Conservation (phyloP, 2,888 invertebrate genomes). For the Thysanoteuthis rhombus region DNA sequence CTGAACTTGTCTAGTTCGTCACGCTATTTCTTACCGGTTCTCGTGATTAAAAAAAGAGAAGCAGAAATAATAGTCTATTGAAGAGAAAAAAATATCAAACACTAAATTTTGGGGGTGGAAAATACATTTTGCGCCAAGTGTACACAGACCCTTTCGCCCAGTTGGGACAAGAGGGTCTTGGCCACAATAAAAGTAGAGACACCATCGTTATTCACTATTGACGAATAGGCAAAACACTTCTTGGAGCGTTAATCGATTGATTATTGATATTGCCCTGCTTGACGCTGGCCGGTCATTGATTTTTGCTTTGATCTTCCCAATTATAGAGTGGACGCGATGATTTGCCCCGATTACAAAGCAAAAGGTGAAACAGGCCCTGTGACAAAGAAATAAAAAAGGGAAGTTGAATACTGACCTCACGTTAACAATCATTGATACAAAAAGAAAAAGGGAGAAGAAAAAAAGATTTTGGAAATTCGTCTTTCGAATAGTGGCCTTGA, state of each 20-base stretch:
- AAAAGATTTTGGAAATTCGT: no score
- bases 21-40: no score
- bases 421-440: not conserved
- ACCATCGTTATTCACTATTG: not conserved
- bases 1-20: no score
- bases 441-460: not conserved
- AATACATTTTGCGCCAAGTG: no score
- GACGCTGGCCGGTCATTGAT: not conserved
- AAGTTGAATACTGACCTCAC: not conserved
- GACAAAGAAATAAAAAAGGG: not conserved
- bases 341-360: not conserved
- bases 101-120: not conserved
- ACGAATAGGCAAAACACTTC: not conserved
- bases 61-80: no score
- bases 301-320: not conserved
- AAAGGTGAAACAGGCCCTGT: not conserved
- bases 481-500: no score
- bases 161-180: no score
- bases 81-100: not conserved
- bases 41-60: no score
- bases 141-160: no score
- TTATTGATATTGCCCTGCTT: not conserved
- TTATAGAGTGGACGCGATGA: not conserved
- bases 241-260: not conserved
- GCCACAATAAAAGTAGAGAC: no score